Evolutionary conservation across 2,797 vertebrate genomes (phyloP), one percentile per base, ranked within the genome.

Genomic region (Sebastes nivosus): DNA sequence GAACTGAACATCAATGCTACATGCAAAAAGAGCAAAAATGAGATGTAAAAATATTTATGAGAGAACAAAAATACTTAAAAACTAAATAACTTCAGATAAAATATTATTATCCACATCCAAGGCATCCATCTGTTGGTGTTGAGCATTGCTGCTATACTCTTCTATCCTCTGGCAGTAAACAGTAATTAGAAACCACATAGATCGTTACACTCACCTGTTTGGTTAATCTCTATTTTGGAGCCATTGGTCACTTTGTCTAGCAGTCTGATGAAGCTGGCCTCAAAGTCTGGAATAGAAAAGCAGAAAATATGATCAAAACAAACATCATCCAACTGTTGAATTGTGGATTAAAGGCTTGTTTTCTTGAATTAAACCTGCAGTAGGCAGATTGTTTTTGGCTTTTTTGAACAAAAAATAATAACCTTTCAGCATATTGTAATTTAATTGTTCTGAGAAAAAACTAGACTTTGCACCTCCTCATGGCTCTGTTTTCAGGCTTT

Each of bases 231-330:
- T 89, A 99, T 98, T 75, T 95, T 95, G 91, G 97, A 97, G 71
- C 99, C 99, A 77, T 99, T 99, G 36, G 98, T 99, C 89, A 99
- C 94, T 95, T 99, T 99, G 88, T 99, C 99, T 60, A 99, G 92
- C 3, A 99, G 94, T 61, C 99, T 94, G 90, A 99, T 97, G 90
- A 99, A 98, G 81, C 98, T 99, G 77, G 98, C 98, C 95, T 99
- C 98, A 91, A 99, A 99, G 94, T 99, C 99, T 99, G 89, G 6
- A 88, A 68, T 27, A 29, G 80, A 83, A 75, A 74, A 18, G 16
- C 38, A 58, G 6, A n/a, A 52, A 13, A 61, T 30, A 30, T 7
- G 2, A 4, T 18, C 20, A 50, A 72, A 60, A 2, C 4, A 70
- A 67, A 66, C 18, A 32, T 20, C 5, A 46, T 34, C 1, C 2